Evolutionary conservation across 1,140 invertebrate species (phyloP), one percentile per base, ranked within the genome.

Genomic region (Leguminivora glycinivorella): DNA sequence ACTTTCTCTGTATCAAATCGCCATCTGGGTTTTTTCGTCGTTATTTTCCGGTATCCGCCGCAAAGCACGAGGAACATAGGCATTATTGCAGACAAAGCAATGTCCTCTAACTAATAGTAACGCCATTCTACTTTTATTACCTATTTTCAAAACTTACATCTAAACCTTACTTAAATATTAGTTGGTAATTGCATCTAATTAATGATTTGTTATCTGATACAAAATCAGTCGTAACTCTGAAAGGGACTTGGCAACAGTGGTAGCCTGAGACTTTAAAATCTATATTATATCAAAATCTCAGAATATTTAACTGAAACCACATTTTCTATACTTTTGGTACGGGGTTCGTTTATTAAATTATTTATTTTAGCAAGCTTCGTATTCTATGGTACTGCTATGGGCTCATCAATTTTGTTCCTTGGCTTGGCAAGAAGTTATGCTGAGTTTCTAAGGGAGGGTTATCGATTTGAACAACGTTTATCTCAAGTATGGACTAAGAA

Each of bases 311-410:
- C 40, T 43, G 40, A 43, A 43, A 43, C 5, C 22, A 56, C 52
- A 56, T 56, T 56, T 56, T 56, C 22, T 22, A 56, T 56, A 56
- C 52, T 24, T 56, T 56, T 24, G 52, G 52, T 24, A 22, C 52
- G 52, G 52, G 52, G 52, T 56, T 10, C 52, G 24, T 56, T 43
- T n/a, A n/a, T n/a, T n/a, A n/a, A n/a, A n/a, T n/a, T n/a, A n/a
- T n/a, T n/a, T n/a, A n/a, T n/a, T n/a, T n/a, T n/a, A n/a, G n/a
- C n/a, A n/a, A n/a, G n/a, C n/a, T n/a, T n/a, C n/a, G n/a, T n/a
- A n/a, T n/a, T n/a, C n/a, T n/a, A n/a, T n/a, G n/a, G n/a, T n/a
- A n/a, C n/a, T n/a, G n/a, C n/a, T n/a, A n/a, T n/a, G n/a, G n/a
- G n/a, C n/a, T n/a, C n/a, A n/a, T n/a, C n/a, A n/a, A n/a, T n/a